Percentiles rank a stretch among this genome's conserved stretches.
Conservation (phyloP, 2,797 vertebrate species). For the Pogonophryne albipinna region DNA sequence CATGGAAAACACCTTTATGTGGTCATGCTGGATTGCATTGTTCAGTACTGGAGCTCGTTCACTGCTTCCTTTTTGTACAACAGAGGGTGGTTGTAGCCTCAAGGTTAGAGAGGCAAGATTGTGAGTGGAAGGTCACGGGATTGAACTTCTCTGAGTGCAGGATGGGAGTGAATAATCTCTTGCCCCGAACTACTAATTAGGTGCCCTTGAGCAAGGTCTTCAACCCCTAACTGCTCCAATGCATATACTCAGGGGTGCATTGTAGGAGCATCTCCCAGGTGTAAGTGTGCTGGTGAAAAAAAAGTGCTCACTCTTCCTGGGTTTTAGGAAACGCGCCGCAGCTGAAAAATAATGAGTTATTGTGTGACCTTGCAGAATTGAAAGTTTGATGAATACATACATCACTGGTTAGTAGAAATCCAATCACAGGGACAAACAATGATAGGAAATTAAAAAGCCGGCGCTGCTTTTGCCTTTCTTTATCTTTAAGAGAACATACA, state of each 20-base stretch:
- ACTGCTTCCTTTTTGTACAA: constrained; percentile 39
- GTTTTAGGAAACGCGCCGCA: constrained; percentile 41
- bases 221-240: constrained; percentile 58
- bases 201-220: constrained; percentile 76
- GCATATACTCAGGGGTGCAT: constrained; percentile 43
- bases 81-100: constrained; percentile 56
- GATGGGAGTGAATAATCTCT: constrained; percentile 66
- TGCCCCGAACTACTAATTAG: constrained; percentile 75
- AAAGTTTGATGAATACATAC: constrained; percentile 40
- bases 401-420: constrained; percentile 41
- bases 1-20: constrained; percentile 67
- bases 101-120: constrained; percentile 66
- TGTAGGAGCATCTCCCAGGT: constrained; percentile 56
- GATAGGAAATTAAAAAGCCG: constrained; percentile 61
- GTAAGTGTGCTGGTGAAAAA: constrained; percentile 37
- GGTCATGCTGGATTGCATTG: constrained; percentile 40
- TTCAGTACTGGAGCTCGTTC: constrained; percentile 30
- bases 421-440: constrained; percentile 70
- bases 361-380: constrained; percentile 24
- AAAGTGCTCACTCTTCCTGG: constrained; percentile 22
- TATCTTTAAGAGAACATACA: constrained; percentile 83
- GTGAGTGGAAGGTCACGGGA: constrained; percentile 69
- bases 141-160: constrained; percentile 67
- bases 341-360: constrained; percentile 37
- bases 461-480: constrained; percentile 56